Evolutionary conservation across 2,113 vertebrate species (phyloP), one percentile per base, ranked within the genome.

Genomic region (Acanthisitta chloris): DNA sequence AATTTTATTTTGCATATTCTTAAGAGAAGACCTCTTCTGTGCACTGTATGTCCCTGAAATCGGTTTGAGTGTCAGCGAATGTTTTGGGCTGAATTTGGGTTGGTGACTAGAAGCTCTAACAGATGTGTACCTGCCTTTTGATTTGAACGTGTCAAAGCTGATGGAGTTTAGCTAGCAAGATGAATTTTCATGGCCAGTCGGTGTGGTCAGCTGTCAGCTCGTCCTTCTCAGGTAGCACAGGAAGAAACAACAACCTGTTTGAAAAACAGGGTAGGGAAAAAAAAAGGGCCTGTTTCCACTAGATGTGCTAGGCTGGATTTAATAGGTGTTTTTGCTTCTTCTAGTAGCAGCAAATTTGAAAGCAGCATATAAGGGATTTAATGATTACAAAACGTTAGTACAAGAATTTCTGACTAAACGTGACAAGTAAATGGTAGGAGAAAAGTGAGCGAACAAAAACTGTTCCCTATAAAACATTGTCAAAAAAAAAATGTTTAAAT

Each of bases 361-460:
- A 86, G 85, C 40, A 80, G 81, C 31, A 10, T 74, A 12, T 43
- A 64, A 70, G 21, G 20, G 23, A 77, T 87, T 79, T 83, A 76
- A 54, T 49, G 46, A 72, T 86, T 70, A 40, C 10, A 5, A 78
- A 85, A 61, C 0, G 0, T 52, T 69, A 57, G 57, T 82, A 48
- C 33, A 33, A 28, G 42, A 80, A 55, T 81, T 88, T 86, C 58
- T 86, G 62, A 83, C 66, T 86, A 31, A 88, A 48, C 26, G 10
- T 80, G 85, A 90, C 93, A 93, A 54, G 58, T 70, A 96, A 92
- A 76, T 46, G 33, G 77, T 79, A 81, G 62, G 38, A 71, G 66
- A 83, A 91, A 71, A 84, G 17, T n/a, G 24, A 58, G 7, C 9
- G 81, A 95, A 77, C 45, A 70, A 67, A 94, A 88, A 6, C 66